phyloP scores from a whole-genome alignment of 2,888 invertebrate species.

The Boloria selene region DNA sequence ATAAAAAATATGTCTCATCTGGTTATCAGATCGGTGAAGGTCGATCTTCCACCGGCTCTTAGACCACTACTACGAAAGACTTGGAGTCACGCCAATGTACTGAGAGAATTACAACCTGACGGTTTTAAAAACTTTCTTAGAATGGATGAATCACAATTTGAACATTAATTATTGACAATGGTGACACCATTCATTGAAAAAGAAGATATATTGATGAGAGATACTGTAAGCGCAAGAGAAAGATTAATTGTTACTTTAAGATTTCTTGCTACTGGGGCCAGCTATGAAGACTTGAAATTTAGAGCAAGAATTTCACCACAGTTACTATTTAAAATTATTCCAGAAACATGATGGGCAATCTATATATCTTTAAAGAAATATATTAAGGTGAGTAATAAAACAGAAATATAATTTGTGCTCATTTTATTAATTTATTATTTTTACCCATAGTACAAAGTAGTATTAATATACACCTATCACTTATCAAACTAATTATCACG shows the following conservation, averaged over 20 bases:
- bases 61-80: too few relatives aligned
- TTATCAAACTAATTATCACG: slow-evolving; percentile 11
- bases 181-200: slow-evolving; percentile 9
- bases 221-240: slow-evolving; percentile 13
- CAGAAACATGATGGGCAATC: slow-evolving; percentile 10
- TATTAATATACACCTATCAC: slow-evolving; percentile 3
- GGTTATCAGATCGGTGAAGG: too few relatives aligned
- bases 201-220: slow-evolving; percentile 8
- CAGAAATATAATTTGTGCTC: slow-evolving; percentile 4
- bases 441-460: not conserved
- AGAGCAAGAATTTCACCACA: slow-evolving; percentile 9
- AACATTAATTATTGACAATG: slow-evolving; percentile 5
- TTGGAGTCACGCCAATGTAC: too few relatives aligned
- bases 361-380: slow-evolving; percentile 11
- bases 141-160: slow-evolving; percentile 7
- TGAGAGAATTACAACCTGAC: too few relatives aligned
- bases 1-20: too few relatives aligned
- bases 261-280: slow-evolving; percentile 9
- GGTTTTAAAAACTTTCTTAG: not conserved
- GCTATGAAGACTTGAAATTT: slow-evolving; percentile 14
- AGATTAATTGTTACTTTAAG: slow-evolving; percentile 13
- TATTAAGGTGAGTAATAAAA: slow-evolving; percentile 9
- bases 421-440: slow-evolving; percentile 1
- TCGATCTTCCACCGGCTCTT: too few relatives aligned
- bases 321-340: slow-evolving; percentile 10